Conservation (phyloP, 2,797 vertebrate genomes). For the Galagoides demidoff region DNA sequence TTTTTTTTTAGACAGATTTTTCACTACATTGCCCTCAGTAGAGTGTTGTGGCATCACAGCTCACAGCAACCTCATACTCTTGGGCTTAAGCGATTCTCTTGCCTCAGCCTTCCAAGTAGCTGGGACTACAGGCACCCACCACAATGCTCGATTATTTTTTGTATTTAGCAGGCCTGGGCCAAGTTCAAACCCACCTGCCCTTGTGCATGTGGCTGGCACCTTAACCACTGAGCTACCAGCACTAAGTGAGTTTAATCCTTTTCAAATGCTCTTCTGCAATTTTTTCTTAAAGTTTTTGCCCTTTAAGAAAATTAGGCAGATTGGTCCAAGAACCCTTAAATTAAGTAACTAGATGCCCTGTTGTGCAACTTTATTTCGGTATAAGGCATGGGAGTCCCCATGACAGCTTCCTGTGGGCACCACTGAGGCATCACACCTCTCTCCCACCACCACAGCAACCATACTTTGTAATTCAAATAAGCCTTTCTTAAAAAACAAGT, state of each 20-base stretch:
- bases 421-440: neutral
- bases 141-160: no score
- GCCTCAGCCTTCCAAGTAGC: no score
- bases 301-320: constrained; percentile 6
- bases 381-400: neutral
- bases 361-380: neutral
- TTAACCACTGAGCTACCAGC: no score
- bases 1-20: no score
- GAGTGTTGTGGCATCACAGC: no score
- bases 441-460: neutral
- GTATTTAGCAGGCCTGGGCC: no score
- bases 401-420: neutral
- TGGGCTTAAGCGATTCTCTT: no score
- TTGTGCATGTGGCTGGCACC: no score
- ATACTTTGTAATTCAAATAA: constrained; percentile 75
- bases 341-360: neutral
- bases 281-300: neutral
- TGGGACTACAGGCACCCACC: no score
- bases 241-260: neutral
- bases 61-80: no score
- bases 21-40: no score
- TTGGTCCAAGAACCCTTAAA: neutral
- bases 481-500: constrained; percentile 49
- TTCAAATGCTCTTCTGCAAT: neutral
- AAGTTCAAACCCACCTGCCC: no score